These are phyloP conservation scores for Cheilosia urbana DNA, from an alignment of 2,888 invertebrate species.

Conservation along the genomic window DNA sequence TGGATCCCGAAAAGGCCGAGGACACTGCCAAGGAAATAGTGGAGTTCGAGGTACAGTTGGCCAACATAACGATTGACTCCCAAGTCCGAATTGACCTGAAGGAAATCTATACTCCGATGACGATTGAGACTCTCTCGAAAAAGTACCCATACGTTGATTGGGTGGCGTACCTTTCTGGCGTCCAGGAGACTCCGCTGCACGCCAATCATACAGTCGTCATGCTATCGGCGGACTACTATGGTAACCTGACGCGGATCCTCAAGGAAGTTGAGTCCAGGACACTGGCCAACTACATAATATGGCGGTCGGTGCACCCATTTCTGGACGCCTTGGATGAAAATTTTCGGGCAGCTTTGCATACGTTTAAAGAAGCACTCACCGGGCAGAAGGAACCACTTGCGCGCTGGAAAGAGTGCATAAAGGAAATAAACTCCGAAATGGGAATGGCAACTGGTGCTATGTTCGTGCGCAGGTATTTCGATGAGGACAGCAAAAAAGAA, in stretches of 20 bases:
- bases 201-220: conserved; percentile 58
- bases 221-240: conserved; percentile 46
- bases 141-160: conserved; percentile 69
- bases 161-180: conserved; percentile 66
- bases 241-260: conserved; percentile 56
- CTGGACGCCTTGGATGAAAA: conserved; percentile 67
- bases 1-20: conserved; percentile 63
- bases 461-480: conserved; percentile 85
- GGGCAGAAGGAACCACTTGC: conserved; percentile 93
- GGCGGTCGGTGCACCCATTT: conserved; percentile 66
- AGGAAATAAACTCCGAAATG: conserved; percentile 92
- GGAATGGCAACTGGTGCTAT: conserved; percentile 87
- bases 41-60: conserved; percentile 76
- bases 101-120: conserved; percentile 59
- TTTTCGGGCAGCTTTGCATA: conserved; percentile 69
- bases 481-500: conserved; percentile 85
- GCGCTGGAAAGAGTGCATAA: conserved; percentile 94
- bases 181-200: conserved; percentile 49
- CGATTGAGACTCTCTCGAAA: conserved; percentile 48
- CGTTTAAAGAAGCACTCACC: conserved; percentile 89
- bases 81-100: conserved; percentile 51
- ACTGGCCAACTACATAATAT: conserved; percentile 75
- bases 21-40: conserved; percentile 74
- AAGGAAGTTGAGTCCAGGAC: conserved; percentile 51
- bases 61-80: conserved; percentile 69